Base-by-base conservation (phyloP, 2,113 vertebrate species). In the Odobenus rosmarus region DNA sequence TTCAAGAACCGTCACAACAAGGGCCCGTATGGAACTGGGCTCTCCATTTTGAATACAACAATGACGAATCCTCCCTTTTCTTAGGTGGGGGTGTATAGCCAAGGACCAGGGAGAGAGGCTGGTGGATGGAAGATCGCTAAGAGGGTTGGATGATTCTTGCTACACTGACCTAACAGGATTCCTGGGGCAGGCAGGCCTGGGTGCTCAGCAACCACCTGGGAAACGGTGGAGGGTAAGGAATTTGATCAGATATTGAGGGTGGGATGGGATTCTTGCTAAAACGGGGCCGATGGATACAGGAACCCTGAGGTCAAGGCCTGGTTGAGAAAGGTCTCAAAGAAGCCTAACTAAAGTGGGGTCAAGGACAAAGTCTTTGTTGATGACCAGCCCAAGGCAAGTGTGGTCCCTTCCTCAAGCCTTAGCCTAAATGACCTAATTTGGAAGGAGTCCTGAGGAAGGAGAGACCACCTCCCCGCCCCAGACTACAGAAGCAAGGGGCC, bases 271-370 rank as follows among this genome's bases (percentile, higher is more conserved):
- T 64, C n/a, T 64, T 67, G 49, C 80, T 90, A 49, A 36, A 67
- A 64, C 0, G 11, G 15, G 11, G 36, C 51, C 33, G 39, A 21
- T 72, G n/a, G 59, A 7, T 24, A 1, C 0, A 3, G 71, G 57
- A 77, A 24, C 69, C 36, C 28, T 67, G 1, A 23, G 12, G 28
- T 1, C 10, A 23, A 36, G 12, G 1, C 55, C 67, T 16, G 13
- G 39, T 12, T 74, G 39, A 36, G 67, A 61, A 42, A 57, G 31
- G 26, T 59, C 88, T 79, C 51, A 4, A 28, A 53, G 61, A 61
- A 51, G 13, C 39, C 57, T 16, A 31, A n/a, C 46, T 64, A 10
- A 59, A 59, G 42, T 24, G 77, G 21, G 49, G 49, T 5, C 36
- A 77, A 77, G 49, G 69, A 57, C 49, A 36, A 21, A 4, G 5